Conservation (phyloP, 2,888 invertebrate genomes). For the Netelia melanura region DNA sequence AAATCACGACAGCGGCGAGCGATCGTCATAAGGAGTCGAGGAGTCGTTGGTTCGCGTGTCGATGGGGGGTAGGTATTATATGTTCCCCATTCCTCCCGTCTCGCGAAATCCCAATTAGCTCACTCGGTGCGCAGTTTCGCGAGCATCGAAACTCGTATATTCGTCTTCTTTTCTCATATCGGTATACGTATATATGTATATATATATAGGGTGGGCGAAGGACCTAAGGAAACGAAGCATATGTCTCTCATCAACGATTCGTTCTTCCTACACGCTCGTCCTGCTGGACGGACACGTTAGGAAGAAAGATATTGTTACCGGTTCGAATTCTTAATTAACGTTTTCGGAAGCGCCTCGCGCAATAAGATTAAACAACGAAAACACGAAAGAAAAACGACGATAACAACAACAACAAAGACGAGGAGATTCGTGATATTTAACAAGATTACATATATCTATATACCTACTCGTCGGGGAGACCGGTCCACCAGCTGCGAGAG, state of each 20-base stretch:
- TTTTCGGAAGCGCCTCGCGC: slow-evolving; percentile 34
- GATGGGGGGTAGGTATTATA: slow-evolving; percentile 18
- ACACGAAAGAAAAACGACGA: neutral
- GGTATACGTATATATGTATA: slow-evolving; percentile 37
- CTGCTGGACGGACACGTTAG: slow-evolving; percentile 23
- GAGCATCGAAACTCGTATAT: slow-evolving; percentile 49
- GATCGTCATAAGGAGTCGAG: slow-evolving; percentile 32
- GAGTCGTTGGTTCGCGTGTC: slow-evolving; percentile 53
- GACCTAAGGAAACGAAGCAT: slow-evolving; percentile 18
- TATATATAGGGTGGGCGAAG: slow-evolving; percentile 34
- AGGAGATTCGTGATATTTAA: neutral
- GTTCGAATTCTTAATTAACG: slow-evolving; percentile 65
- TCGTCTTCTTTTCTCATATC: slow-evolving; percentile 39
- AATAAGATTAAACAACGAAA: slow-evolving; percentile 33
- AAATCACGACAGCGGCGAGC: slow-evolving; percentile 50
- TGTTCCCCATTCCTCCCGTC: slow-evolving; percentile 7
- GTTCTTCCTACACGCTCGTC: slow-evolving; percentile 68
- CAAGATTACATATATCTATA: slow-evolving; percentile 8
- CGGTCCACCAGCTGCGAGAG: neutral
- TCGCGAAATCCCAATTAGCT: slow-evolving; percentile 65
- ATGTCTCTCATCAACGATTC: slow-evolving; percentile 78
- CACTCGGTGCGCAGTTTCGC: slow-evolving; percentile 36
- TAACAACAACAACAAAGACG: neutral
- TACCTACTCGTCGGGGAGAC: neutral
- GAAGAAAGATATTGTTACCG: slow-evolving; percentile 45